Percentiles rank a stretch among this genome's conserved stretches.
phyloP scores from a whole-genome alignment of 1,140 invertebrate genomes.

The Ladona fulva region DNA sequence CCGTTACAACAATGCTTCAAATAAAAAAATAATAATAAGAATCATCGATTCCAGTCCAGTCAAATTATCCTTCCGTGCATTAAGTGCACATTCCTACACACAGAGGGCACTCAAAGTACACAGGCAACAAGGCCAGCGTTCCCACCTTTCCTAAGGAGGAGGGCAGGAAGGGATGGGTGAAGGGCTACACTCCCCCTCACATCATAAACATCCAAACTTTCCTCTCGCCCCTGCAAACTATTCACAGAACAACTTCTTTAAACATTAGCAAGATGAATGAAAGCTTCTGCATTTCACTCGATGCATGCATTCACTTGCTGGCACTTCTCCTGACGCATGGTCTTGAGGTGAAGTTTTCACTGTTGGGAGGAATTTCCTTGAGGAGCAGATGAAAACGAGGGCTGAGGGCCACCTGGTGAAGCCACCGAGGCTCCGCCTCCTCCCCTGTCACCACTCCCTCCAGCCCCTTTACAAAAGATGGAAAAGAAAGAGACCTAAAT shows the following conservation, averaged over 20 bases:
- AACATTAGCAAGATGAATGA: background rate
- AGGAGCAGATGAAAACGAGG: background rate
- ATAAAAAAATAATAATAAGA: constrained; percentile 10
- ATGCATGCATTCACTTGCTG: background rate
- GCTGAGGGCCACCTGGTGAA: background rate
- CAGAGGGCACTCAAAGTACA: background rate
- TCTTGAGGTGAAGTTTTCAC: background rate
- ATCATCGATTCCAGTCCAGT: background rate
- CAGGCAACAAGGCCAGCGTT: constrained; percentile 1
- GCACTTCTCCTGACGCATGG: background rate
- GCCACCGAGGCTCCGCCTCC: background rate
- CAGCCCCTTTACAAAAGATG: background rate
- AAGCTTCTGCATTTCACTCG: background rate
- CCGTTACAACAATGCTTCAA: background rate
- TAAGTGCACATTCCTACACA: background rate
- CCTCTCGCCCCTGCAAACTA: background rate
- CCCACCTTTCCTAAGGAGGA: background rate
- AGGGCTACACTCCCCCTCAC: background rate
- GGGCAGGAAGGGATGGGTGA: background rate
- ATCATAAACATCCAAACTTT: background rate
- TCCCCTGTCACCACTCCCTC: constrained; percentile 1
- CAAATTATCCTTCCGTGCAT: background rate
- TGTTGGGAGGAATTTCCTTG: background rate
- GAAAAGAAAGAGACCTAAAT: background rate
- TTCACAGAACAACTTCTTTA: background rate